A percentile compares a stretch with the other conserved stretches of the same genome.
phyloP scores from a whole-genome alignment of 2,113 vertebrate genomes.

The Alligator sinensis region DNA sequence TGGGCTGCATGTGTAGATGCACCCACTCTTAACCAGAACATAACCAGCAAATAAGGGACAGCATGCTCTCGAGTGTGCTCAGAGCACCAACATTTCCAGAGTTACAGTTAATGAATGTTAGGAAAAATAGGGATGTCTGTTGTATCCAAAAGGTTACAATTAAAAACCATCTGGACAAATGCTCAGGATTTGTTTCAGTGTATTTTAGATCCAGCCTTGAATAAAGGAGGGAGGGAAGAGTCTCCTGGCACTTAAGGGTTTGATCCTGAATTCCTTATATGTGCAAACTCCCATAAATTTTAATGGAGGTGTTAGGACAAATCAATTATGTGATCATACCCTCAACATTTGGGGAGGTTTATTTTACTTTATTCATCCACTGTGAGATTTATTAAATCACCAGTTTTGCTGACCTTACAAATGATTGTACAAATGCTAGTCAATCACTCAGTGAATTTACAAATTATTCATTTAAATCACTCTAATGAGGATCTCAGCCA shows the following conservation, averaged over 20 bases:
- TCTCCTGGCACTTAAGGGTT: accelerated
- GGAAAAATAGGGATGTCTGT: not conserved
- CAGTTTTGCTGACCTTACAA: not conserved
- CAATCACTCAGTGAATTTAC: too few relatives aligned
- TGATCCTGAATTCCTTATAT: not conserved
- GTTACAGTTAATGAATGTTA: not conserved
- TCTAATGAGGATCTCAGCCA: not conserved
- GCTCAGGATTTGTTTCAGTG: not conserved
- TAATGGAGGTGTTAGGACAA: not conserved
- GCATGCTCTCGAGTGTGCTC: not conserved
- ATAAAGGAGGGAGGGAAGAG: constrained; percentile 11
- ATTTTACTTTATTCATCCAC: not conserved
- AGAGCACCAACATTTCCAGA: accelerated
- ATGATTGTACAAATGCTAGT: not conserved
- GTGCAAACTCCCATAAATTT: not conserved
- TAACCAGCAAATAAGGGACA: not conserved
- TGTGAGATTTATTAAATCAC: not conserved
- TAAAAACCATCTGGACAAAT: not conserved
- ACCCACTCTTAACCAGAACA: not conserved
- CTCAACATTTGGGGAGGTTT: accelerated
- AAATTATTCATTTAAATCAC: not conserved
- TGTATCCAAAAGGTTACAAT: not conserved
- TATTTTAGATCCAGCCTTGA: constrained; percentile 13
- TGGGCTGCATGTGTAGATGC: not conserved
- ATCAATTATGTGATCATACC: not conserved